Percentiles rank a stretch among this genome's conserved stretches.
Evolutionary conservation across 2,113 vertebrate species (phyloP).

Genomic region (Cisticola juncidis): DNA sequence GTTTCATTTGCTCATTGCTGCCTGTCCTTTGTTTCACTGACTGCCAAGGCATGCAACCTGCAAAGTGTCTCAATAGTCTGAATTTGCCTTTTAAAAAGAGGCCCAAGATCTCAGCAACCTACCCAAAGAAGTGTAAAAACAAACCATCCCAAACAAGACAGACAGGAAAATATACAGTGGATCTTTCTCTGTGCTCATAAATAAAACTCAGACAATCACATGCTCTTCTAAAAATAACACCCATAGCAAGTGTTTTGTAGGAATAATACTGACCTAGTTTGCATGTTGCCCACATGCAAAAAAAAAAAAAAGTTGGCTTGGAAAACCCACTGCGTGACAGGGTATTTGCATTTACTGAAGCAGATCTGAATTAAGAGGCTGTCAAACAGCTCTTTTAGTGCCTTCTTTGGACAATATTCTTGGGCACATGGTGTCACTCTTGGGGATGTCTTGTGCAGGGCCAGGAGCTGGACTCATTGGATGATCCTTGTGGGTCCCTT

Average conservation of each 20-base stretch:
- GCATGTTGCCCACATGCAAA: neutral
- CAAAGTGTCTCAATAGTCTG: neutral
- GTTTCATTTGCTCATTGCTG: neutral
- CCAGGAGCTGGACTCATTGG: neutral
- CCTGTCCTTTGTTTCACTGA: neutral
- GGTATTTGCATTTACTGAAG: neutral
- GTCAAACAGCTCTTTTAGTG: neutral
- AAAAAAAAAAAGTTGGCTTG: neutral
- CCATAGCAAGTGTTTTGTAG: neutral
- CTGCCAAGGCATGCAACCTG: neutral
- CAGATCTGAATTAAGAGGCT: neutral
- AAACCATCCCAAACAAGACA: neutral
- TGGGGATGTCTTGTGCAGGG: neutral
- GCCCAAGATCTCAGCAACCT: neutral
- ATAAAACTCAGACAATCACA: slow-evolving; percentile 56
- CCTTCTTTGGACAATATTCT: neutral
- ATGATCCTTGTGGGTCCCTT: neutral
- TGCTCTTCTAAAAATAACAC: slow-evolving; percentile 60
- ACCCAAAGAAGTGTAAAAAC: neutral
- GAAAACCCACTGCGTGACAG: neutral
- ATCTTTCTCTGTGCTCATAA: slow-evolving; percentile 39
- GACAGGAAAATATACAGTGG: slow-evolving; percentile 39
- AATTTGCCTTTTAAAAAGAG: neutral
- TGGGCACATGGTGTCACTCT: fast-evolving
- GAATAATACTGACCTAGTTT: slow-evolving; percentile 60